phyloP scores from a whole-genome alignment of 2,888 invertebrate species.

The Lepidocyrtinus sp. region DNA sequence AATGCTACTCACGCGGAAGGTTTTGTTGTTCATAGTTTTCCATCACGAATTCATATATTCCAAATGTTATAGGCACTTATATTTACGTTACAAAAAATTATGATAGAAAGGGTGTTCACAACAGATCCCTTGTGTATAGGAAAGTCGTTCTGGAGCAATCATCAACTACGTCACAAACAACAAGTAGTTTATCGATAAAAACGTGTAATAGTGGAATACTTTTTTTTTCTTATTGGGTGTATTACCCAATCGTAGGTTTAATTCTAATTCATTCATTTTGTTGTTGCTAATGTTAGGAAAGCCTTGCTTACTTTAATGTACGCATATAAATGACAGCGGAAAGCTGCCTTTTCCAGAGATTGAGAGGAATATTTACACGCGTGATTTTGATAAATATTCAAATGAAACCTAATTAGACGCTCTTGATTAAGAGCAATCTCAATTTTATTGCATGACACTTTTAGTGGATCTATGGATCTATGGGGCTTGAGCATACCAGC shows the following conservation, averaged over 20 bases:
- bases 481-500: too few relatives aligned
- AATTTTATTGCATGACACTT: background rate
- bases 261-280: conserved; percentile 11
- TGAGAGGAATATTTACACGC: conserved; percentile 16
- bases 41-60: too few relatives aligned
- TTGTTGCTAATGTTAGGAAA: background rate
- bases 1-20: background rate
- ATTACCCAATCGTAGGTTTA: background rate
- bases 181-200: conserved; percentile 20
- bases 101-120: conserved; percentile 16
- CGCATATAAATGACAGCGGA: background rate
- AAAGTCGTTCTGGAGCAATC: conserved; percentile 12
- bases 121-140: conserved; percentile 4
- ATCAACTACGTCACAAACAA: conserved; percentile 14
- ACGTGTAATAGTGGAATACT: background rate
- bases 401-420: background rate
- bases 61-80: conserved; percentile 7
- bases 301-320: background rate
- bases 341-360: background rate
- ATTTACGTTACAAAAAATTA: conserved; percentile 15
- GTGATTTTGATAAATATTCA: conserved; percentile 20
- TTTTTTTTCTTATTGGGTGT: too few relatives aligned
- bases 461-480: too few relatives aligned
- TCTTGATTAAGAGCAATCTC: background rate
- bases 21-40: background rate